Evolutionary conservation across 2,888 invertebrate species (phyloP).

Genomic region (Melangyna quadrimaculata): DNA sequence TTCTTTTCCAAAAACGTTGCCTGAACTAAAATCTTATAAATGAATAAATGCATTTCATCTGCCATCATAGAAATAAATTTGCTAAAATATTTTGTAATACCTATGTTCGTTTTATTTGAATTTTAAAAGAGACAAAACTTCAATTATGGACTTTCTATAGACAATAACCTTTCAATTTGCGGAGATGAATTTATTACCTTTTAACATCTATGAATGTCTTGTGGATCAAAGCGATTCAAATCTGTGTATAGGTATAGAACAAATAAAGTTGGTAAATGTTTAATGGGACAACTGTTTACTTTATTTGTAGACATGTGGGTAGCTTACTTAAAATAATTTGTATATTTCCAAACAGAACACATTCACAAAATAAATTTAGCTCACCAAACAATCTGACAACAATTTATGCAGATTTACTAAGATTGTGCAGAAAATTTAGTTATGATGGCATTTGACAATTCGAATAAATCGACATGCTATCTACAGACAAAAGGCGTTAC

Average conservation of each 20-base stretch:
- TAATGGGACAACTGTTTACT: conserved; percentile 1
- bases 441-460: conserved; percentile 37
- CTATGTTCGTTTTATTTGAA: background rate
- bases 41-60: background rate
- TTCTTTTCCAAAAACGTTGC: too few relatives aligned
- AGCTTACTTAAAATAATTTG: background rate
- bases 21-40: background rate
- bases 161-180: background rate
- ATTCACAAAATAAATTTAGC: background rate
- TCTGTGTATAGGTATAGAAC: background rate
- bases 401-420: conserved; percentile 33
- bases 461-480: conserved; percentile 35
- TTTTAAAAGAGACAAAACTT: background rate
- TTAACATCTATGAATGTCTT: background rate
- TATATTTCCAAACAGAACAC: background rate
- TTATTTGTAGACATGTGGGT: conserved; percentile 12
- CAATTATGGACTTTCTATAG: background rate
- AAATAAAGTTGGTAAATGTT: conserved; percentile 10
- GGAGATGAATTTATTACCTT: background rate
- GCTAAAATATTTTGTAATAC: background rate
- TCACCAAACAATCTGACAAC: background rate
- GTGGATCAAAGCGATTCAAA: background rate
- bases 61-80: background rate
- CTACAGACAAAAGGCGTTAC: conserved; percentile 28
- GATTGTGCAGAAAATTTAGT: conserved; percentile 47